Conservation (phyloP, 2,113 vertebrate genomes). For the Baryphthengus martii region DNA sequence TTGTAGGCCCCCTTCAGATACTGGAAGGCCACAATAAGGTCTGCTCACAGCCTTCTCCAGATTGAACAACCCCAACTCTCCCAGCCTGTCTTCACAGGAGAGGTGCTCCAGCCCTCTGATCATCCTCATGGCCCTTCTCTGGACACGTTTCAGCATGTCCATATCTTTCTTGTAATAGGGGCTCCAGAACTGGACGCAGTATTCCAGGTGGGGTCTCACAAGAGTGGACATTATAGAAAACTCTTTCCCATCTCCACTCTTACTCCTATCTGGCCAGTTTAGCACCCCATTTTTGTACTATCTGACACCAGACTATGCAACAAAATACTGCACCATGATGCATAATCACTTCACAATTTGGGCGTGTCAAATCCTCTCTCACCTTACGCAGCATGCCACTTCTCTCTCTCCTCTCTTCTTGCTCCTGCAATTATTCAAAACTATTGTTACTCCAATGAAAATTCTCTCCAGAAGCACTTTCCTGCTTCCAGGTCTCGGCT, state of each 20-base stretch:
- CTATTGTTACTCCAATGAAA: not conserved
- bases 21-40: no score
- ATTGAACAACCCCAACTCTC: no score
- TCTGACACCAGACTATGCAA: not conserved
- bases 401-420: not conserved
- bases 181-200: no score
- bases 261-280: not conserved
- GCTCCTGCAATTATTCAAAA: not conserved
- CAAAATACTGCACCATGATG: not conserved
- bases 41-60: no score
- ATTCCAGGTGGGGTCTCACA: no score
- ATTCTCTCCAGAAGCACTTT: not conserved
- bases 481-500: not conserved
- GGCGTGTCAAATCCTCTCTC: not conserved
- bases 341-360: not conserved
- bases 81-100: no score
- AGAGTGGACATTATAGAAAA: not conserved
- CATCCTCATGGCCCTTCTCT: no score
- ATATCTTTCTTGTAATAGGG: no score
- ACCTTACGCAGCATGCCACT: rapidly evolving
- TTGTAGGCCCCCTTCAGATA: no score
- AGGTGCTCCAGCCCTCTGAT: no score
- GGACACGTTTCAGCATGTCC: no score
- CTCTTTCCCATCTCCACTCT: not conserved
- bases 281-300: not conserved